A percentile compares a stretch with the other conserved stretches of the same genome.
Conservation (phyloP, 2,888 invertebrate species). For the Mongoloraphidia duomilia region DNA sequence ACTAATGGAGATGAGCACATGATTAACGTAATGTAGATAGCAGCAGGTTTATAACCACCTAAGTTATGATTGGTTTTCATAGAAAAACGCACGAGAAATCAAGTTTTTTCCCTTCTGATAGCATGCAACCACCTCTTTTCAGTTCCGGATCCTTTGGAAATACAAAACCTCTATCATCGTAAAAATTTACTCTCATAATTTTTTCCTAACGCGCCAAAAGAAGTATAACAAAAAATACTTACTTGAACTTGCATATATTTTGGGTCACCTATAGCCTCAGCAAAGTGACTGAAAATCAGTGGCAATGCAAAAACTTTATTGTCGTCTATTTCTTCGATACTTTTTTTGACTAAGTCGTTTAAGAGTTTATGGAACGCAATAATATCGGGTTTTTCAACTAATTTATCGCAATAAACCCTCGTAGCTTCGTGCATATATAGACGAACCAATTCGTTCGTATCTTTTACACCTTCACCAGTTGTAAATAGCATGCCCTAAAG, state of each 20-base stretch:
- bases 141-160: too few species aligned
- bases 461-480: conserved; percentile 57
- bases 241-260: conserved; percentile 53
- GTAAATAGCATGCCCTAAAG: conserved; percentile 71
- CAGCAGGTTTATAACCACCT: too few species aligned
- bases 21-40: too few species aligned
- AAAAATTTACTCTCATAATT: too few species aligned
- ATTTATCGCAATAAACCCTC: conserved; percentile 82
- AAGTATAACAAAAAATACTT: too few species aligned
- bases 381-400: conserved; percentile 68
- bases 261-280: conserved; percentile 78
- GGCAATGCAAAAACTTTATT: conserved; percentile 55
- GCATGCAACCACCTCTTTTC: too few species aligned
- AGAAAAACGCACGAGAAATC: too few species aligned
- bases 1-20: too few species aligned
- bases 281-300: conserved; percentile 83
- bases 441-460: conserved; percentile 54
- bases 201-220: too few species aligned
- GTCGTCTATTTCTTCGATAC: conserved; percentile 59
- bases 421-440: conserved; percentile 84
- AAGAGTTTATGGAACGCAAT: conserved; percentile 58
- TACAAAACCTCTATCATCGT: too few species aligned
- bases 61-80: too few species aligned
- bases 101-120: too few species aligned
- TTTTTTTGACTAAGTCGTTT: conserved; percentile 64